Percentiles rank a stretch among this genome's conserved stretches.
Evolutionary conservation across 2,888 invertebrate species (phyloP).

Genomic region (Eudasyphora cyanicolor): DNA sequence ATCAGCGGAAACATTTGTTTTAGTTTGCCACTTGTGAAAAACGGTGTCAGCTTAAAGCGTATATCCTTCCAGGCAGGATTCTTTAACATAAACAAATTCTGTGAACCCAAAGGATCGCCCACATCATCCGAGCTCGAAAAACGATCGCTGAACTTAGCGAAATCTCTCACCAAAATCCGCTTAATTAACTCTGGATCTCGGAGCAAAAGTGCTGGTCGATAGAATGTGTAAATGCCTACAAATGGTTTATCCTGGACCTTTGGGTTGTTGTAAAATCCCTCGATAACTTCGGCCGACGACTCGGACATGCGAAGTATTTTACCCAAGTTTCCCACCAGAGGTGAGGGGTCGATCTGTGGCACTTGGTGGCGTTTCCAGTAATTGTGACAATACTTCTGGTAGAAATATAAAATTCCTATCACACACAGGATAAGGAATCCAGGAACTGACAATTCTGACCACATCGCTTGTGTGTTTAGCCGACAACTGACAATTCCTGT

Average conservation of each 20-base stretch:
- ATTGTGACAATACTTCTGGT: constrained; percentile 69
- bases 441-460: constrained; percentile 40
- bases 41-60: constrained; percentile 80
- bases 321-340: constrained; percentile 79
- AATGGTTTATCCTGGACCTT: constrained; percentile 72
- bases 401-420: constrained; percentile 42
- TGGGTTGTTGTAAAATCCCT: constrained; percentile 77
- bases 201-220: constrained; percentile 79
- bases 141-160: constrained; percentile 78
- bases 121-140: constrained; percentile 76
- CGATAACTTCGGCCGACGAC: constrained; percentile 75
- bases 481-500: neutral
- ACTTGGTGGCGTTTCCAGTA: constrained; percentile 77
- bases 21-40: constrained; percentile 79
- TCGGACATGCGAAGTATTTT: constrained; percentile 75
- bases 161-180: constrained; percentile 80
- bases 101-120: constrained; percentile 79
- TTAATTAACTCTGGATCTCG: constrained; percentile 80
- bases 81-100: constrained; percentile 80
- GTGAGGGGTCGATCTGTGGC: constrained; percentile 74
- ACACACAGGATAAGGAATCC: constrained; percentile 49
- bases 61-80: constrained; percentile 81
- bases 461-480: constrained; percentile 9
- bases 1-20: constrained; percentile 78
- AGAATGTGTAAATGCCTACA: constrained; percentile 79